A percentile compares a stretch with the other conserved stretches of the same genome.
Evolutionary conservation across 1,140 invertebrate species (phyloP).

Genomic region (Aphelenchoides fujianensis): DNA sequence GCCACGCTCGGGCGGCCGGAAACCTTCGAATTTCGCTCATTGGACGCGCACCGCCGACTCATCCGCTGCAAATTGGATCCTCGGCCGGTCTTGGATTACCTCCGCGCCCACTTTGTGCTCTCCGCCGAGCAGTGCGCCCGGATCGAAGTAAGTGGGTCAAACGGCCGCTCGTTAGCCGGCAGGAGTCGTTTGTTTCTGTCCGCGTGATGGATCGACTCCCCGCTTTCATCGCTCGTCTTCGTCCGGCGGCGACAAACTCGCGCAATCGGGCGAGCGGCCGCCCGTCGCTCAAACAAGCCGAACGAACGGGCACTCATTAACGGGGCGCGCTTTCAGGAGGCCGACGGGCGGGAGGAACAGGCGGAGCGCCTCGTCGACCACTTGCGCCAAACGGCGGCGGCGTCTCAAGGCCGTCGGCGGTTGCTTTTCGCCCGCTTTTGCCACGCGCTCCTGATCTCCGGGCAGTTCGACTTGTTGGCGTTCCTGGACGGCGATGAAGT

Average conservation of each 20-base stretch:
- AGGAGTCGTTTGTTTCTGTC: neutral
- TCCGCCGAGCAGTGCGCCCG: neutral
- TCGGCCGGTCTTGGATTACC: neutral
- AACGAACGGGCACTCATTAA: too few species aligned
- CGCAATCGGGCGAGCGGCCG: too few species aligned
- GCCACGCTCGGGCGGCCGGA: constrained; percentile 14
- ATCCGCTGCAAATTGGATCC: constrained; percentile 2
- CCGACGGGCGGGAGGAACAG: too few species aligned
- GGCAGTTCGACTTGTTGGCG: constrained; percentile 15
- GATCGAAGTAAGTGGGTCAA: neutral
- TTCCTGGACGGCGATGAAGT: neutral
- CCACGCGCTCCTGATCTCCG: constrained; percentile 1
- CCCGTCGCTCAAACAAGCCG: too few species aligned
- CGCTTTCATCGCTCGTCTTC: neutral
- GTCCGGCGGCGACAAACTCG: neutral
- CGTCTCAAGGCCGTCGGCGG: neutral
- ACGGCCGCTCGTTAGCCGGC: too few species aligned
- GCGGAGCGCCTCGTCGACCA: neutral
- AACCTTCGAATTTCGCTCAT: constrained; percentile 42
- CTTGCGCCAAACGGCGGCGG: neutral
- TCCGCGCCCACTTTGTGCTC: neutral
- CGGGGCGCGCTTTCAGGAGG: too few species aligned
- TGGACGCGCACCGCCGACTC: neutral
- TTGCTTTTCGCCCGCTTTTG: neutral
- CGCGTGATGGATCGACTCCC: neutral